phyloP scores from a whole-genome alignment of 1,140 invertebrate genomes.

The Heliconius himera region DNA sequence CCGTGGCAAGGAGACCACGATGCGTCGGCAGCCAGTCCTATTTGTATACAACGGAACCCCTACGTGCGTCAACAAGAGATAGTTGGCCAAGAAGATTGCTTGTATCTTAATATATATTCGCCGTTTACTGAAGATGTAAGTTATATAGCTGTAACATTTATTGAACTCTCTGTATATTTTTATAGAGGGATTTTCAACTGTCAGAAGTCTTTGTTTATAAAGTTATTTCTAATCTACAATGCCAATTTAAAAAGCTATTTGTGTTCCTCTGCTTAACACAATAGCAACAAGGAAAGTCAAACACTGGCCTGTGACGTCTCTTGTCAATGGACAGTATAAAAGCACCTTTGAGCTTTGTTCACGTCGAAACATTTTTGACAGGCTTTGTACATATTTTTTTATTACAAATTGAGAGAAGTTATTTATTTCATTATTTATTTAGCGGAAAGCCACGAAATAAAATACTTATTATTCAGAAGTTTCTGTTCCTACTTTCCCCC shows the following conservation, averaged over 20 bases:
- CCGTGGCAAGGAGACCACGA: slow-evolving; percentile 84
- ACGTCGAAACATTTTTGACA: too few relatives aligned
- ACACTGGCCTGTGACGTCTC: neutral
- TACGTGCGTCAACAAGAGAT: slow-evolving; percentile 84
- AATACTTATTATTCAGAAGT: too few relatives aligned
- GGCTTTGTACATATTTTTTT: too few relatives aligned
- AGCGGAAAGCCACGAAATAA: too few relatives aligned
- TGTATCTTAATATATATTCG: slow-evolving; percentile 93
- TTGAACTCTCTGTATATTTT: neutral
- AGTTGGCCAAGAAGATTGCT: slow-evolving; percentile 89
- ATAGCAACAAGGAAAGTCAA: neutral
- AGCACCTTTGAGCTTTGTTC: too few relatives aligned
- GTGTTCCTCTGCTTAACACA: neutral
- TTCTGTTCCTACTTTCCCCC: too few relatives aligned
- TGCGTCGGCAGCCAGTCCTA: slow-evolving; percentile 83
- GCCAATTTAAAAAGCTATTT: neutral
- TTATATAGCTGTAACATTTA: neutral
- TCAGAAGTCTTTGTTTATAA: neutral
- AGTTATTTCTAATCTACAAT: neutral
- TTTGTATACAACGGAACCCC: slow-evolving; percentile 89
- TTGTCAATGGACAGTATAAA: too few relatives aligned
- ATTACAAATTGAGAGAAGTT: too few relatives aligned
- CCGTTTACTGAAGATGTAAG: slow-evolving; percentile 85
- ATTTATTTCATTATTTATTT: too few relatives aligned
- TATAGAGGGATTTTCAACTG: neutral